Evolutionary conservation across 2,797 vertebrate species (phyloP).

Genomic region (Acanthis flammea): DNA sequence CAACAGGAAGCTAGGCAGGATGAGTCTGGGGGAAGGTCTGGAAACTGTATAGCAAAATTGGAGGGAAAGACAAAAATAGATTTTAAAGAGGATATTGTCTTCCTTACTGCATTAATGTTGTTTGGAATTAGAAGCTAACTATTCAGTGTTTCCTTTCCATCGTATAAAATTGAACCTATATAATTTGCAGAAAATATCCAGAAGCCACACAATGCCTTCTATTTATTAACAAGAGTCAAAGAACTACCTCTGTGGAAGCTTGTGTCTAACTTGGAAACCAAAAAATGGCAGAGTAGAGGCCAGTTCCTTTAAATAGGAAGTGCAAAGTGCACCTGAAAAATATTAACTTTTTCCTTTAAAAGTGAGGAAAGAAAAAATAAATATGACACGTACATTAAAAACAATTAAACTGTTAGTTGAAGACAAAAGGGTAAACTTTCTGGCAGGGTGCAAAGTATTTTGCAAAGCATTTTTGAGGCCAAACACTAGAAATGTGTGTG

Average conservation of each 20-base stretch:
- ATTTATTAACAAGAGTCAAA: conserved; percentile 6
- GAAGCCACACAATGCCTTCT: background rate
- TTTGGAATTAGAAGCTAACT: conserved; percentile 34
- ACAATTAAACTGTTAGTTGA: background rate
- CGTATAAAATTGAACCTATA: background rate
- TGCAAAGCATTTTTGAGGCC: background rate
- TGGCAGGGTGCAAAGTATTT: background rate
- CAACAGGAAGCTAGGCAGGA: conserved; percentile 55
- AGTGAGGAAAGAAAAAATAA: background rate
- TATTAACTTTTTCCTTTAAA: background rate
- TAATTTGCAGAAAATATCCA: conserved; percentile 20
- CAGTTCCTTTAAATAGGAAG: background rate
- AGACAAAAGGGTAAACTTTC: background rate
- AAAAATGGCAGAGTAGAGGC: background rate
- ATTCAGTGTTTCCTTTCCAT: conserved; percentile 28
- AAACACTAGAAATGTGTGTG: background rate
- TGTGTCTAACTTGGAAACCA: background rate
- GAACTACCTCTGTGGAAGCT: background rate
- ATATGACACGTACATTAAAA: background rate
- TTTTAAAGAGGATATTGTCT: conserved; percentile 62
- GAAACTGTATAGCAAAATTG: conserved; percentile 38
- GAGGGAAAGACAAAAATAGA: conserved; percentile 59
- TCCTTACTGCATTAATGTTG: conserved; percentile 41
- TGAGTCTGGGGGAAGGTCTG: conserved; percentile 48
- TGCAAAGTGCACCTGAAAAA: background rate